Evolutionary conservation across 2,888 invertebrate genomes (phyloP).

Genomic region (Cataglyphis albicans): DNA sequence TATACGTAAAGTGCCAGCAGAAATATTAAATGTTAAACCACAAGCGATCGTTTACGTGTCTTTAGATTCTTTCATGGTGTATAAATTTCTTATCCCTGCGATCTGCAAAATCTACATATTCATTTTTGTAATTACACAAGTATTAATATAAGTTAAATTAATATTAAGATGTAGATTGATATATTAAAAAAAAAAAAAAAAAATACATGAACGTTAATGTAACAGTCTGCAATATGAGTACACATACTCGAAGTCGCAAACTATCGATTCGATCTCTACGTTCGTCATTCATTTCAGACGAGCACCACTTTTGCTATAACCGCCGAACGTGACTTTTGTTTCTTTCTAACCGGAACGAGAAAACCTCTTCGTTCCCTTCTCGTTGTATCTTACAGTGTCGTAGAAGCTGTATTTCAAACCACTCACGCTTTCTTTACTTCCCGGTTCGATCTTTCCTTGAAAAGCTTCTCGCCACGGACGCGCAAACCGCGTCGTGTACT

Average conservation of each 20-base stretch:
- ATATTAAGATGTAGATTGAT: no score
- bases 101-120: not conserved
- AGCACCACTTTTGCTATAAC: constrained; percentile 70
- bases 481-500: constrained; percentile 36
- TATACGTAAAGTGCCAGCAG: not conserved
- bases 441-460: constrained; percentile 34
- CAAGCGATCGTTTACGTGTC: constrained; percentile 15
- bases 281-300: constrained; percentile 72
- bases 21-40: constrained; percentile 1
- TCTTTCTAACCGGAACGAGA: constrained; percentile 49
- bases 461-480: constrained; percentile 44
- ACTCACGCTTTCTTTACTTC: constrained; percentile 51
- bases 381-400: constrained; percentile 59
- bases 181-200: no score
- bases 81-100: not conserved
- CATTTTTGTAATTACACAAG: not conserved
- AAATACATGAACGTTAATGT: not conserved
- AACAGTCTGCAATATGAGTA: constrained; percentile 12
- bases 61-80: constrained; percentile 3
- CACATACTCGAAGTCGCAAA: constrained; percentile 22
- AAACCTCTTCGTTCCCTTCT: constrained; percentile 46
- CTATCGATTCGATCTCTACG: constrained; percentile 43
- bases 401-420: constrained; percentile 60
- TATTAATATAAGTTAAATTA: not conserved
- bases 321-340: constrained; percentile 75